Base-by-base conservation (phyloP, 2,888 invertebrate genomes). In the Hetaerina titia region DNA sequence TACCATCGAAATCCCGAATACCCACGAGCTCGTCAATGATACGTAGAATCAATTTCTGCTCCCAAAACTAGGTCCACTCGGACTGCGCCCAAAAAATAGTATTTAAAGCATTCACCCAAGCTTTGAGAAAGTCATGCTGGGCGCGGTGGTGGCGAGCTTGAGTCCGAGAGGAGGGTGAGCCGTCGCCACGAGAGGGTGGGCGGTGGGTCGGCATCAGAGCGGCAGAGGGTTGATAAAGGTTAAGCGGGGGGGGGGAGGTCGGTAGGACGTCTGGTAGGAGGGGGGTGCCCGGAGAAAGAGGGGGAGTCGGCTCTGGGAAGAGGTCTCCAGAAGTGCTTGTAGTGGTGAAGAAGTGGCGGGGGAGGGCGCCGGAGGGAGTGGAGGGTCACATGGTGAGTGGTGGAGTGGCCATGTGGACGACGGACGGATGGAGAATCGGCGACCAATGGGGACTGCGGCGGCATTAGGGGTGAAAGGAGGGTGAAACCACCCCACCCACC, bases 401-500 rank as follows among this genome's bases (percentile, higher is more conserved):
- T 57, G n/a, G 56, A 57, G 90, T 56, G 89, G 89, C 45, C 89
- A 13, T 13, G 90, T 60, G 90, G 89, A n/a, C 58, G 89, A 60
- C 60, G 60, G 60, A 60, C 7, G 89, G 45, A 87, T n/a, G 58
- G 56, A 56, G 89, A 22, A 89, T 56, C 57, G 60, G 90, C n/a
- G 25, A 60, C 57, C 60, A 90, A 90, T 58, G 90, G 57, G 60
- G 25, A 90, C 22, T 58, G 90, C 60, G 90, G 58, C 60, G 60
- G 60, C 60, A 90, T 90, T 90, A 90, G 58, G 58, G 58, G 9
- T 90, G 90, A 89, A 89, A 89, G 58, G n/a, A 57, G 25, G 90
- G 45, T 45, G 60, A 60, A 60, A 5, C 17, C 2, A 15, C 60
- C 60, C 60, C 11, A 60, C 60, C 2, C 60, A 15, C 17, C 60